phyloP scores from a whole-genome alignment of 2,888 invertebrate genomes.

The Lordiphosa fenestrarum region DNA sequence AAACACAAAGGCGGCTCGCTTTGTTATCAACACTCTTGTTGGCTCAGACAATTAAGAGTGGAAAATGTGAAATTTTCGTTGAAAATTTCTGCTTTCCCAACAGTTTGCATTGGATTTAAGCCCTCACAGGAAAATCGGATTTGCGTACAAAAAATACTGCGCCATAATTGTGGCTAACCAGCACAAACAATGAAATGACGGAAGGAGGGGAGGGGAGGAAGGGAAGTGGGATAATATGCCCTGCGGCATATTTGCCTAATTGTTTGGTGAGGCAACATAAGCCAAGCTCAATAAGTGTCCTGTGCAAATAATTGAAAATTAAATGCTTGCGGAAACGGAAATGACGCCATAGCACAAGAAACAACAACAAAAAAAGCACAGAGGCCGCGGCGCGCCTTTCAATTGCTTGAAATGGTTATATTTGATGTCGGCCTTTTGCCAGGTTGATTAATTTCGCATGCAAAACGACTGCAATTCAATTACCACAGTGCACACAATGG shows the following conservation, averaged over 20 bases:
- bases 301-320: conserved; percentile 38
- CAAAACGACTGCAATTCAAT: conserved; percentile 21
- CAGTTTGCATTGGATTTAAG: conserved; percentile 10
- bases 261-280: conserved; percentile 32
- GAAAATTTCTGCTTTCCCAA: not conserved
- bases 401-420: conserved; percentile 57
- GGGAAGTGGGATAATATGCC: conserved; percentile 1
- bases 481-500: conserved; percentile 1
- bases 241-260: conserved; percentile 37
- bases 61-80: no score
- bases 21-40: no score
- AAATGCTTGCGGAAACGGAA: conserved; percentile 42
- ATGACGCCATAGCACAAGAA: conserved; percentile 12
- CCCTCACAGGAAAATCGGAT: conserved; percentile 12
- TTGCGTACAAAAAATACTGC: not conserved
- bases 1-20: no score
- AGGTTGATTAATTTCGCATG: conserved; percentile 29
- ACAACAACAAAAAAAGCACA: not conserved
- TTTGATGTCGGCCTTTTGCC: conserved; percentile 55
- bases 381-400: conserved; percentile 45
- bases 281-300: conserved; percentile 11
- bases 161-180: conserved; percentile 8
- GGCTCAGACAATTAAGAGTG: no score
- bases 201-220: not conserved
- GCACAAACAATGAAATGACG: not conserved